A percentile compares a stretch with the other conserved stretches of the same genome.
These are phyloP conservation scores for Patella caerulea DNA, from an alignment of 2,888 invertebrate genomes.

Conservation along the genomic window DNA sequence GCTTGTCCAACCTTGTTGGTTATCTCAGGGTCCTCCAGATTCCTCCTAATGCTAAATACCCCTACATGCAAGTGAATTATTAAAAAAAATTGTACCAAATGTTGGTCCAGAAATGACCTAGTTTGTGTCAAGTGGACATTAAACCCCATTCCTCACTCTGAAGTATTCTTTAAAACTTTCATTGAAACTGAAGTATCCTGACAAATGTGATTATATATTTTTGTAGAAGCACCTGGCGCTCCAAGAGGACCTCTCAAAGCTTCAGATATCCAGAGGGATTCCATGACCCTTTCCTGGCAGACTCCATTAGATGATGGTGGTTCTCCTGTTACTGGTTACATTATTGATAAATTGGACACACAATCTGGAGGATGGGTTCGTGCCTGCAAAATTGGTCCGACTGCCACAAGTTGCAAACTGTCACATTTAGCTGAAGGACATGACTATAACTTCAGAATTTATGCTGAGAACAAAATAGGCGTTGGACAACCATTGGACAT, in stretches of 20 bases:
- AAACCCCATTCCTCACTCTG: too few relatives aligned
- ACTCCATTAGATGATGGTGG: slow-evolving; percentile 68
- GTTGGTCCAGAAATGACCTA: too few relatives aligned
- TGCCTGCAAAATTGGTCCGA: slow-evolving; percentile 50
- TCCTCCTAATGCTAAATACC: too few relatives aligned
- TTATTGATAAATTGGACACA: slow-evolving; percentile 62
- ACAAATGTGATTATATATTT: neutral
- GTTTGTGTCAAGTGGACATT: too few relatives aligned
- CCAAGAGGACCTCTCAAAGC: slow-evolving; percentile 56
- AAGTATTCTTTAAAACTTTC: too few relatives aligned
- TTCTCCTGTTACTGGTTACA: slow-evolving; percentile 64
- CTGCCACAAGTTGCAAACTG: slow-evolving; percentile 40
- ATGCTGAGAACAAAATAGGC: slow-evolving; percentile 70
- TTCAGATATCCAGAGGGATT: slow-evolving; percentile 52
- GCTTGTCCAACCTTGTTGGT: too few relatives aligned
- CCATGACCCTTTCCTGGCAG: slow-evolving; percentile 68
- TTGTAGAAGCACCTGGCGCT: slow-evolving; percentile 60
- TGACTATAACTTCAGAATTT: slow-evolving; percentile 68
- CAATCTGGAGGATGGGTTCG: slow-evolving; percentile 61
- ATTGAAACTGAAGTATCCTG: neutral
- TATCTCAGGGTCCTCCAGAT: too few relatives aligned
- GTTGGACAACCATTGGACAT: slow-evolving; percentile 78
- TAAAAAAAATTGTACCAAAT: too few relatives aligned
- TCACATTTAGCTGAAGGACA: slow-evolving; percentile 53
- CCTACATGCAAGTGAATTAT: too few relatives aligned